These are phyloP conservation scores for Diadegma fenestrale DNA, from an alignment of 2,888 invertebrate genomes.

Conservation along the genomic window DNA sequence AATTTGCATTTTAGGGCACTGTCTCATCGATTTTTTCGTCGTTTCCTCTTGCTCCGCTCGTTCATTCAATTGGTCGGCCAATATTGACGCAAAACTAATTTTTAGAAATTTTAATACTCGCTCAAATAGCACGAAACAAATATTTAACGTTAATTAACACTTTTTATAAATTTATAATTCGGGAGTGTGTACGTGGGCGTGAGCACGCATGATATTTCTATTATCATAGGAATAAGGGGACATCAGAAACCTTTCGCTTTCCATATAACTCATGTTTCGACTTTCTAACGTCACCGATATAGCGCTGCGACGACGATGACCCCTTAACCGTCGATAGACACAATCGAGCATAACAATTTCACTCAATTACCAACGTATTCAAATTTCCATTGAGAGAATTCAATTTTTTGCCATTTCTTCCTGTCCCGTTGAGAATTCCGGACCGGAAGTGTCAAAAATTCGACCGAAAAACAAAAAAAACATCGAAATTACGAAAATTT, in stretches of 20 bases:
- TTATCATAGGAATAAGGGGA: constrained; percentile 57
- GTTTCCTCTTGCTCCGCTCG: too few relatives aligned
- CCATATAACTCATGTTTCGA: constrained; percentile 41
- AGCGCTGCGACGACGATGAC: constrained; percentile 22
- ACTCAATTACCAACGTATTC: neutral
- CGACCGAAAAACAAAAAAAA: too few relatives aligned
- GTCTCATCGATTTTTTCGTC: too few relatives aligned
- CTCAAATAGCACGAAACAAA: too few relatives aligned
- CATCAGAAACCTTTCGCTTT: constrained; percentile 36
- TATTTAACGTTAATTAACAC: too few relatives aligned
- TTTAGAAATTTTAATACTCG: neutral
- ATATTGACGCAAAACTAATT: too few relatives aligned
- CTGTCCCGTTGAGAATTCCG: too few relatives aligned
- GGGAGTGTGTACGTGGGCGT: neutral
- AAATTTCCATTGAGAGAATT: neutral
- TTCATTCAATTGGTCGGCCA: too few relatives aligned
- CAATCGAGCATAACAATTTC: neutral
- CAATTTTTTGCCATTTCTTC: too few relatives aligned
- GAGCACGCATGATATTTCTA: constrained; percentile 47
- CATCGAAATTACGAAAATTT: too few relatives aligned
- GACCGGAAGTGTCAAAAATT: too few relatives aligned
- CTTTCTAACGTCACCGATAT: constrained; percentile 54
- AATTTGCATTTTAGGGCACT: too few relatives aligned
- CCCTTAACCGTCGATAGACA: constrained; percentile 1
- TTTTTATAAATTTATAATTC: neutral